Conservation (phyloP, 2,797 vertebrate genomes). For the Epinephelus awoara region DNA sequence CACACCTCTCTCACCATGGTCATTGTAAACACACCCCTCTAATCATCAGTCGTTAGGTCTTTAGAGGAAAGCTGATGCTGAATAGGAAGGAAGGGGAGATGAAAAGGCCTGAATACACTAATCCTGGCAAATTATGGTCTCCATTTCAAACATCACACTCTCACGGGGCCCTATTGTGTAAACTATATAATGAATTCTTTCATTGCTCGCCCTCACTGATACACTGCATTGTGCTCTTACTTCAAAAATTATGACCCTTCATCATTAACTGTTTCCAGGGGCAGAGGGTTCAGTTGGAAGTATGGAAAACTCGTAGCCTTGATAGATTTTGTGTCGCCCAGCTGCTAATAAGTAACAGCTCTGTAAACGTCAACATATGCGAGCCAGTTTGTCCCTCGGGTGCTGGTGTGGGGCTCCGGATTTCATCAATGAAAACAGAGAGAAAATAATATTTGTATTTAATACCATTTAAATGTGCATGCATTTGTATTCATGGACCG, state of each 20-base stretch:
- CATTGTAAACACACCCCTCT: conserved; percentile 56
- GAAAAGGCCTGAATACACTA: conserved; percentile 60
- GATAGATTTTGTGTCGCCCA: conserved; percentile 6
- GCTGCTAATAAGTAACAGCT: conserved; percentile 31
- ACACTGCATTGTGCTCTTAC: conserved; percentile 28
- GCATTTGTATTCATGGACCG: conserved; percentile 4
- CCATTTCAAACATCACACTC: conserved; percentile 60
- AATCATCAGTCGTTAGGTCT: conserved; percentile 58
- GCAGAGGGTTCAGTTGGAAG: conserved; percentile 7
- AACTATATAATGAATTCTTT: conserved; percentile 59
- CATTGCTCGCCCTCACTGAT: conserved; percentile 19
- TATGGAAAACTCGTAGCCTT: conserved; percentile 14
- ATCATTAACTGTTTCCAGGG: conserved; percentile 38
- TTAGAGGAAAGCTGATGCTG: conserved; percentile 45
- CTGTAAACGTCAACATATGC: neutral
- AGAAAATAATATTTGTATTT: conserved; percentile 15
- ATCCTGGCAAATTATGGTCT: conserved; percentile 72
- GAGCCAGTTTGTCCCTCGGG: neutral
- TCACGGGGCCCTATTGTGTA: conserved; percentile 48
- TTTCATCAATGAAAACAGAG: conserved; percentile 25
- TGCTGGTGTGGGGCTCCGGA: neutral
- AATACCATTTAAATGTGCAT: neutral
- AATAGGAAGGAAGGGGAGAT: conserved; percentile 53
- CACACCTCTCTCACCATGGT: conserved; percentile 33
- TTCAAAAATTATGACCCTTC: conserved; percentile 5